A percentile compares a stretch with the other conserved stretches of the same genome.
These are phyloP conservation scores for Apamea crenata DNA, from an alignment of 2,888 invertebrate species.

Conservation along the genomic window DNA sequence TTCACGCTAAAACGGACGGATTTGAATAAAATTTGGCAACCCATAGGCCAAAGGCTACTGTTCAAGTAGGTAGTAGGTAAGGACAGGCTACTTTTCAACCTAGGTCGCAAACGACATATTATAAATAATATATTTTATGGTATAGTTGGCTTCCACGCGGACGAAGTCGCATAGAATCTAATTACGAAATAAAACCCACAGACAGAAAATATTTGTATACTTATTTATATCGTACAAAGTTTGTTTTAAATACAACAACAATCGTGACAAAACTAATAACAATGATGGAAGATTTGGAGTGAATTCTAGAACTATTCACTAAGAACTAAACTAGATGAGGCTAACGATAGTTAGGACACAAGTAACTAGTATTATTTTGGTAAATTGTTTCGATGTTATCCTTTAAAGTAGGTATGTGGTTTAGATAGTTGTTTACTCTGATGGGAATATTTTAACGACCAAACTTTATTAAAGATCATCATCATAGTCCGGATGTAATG, in stretches of 20 bases:
- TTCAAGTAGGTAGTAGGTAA: no score
- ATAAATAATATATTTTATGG: no score
- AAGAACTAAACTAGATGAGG: conserved; percentile 14
- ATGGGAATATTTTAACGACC: neutral
- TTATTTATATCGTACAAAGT: conserved; percentile 50
- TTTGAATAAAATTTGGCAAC: no score
- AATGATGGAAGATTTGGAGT: conserved; percentile 36
- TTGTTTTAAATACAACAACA: conserved; percentile 36
- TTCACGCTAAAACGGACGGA: no score
- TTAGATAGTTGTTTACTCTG: neutral
- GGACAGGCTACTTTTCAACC: neutral
- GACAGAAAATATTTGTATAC: conserved; percentile 35
- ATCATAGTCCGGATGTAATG: neutral
- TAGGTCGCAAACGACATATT: no score
- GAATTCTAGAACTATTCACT: conserved; percentile 32
- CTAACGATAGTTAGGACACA: neutral
- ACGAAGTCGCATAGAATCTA: neutral
- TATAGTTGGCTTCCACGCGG: no score
- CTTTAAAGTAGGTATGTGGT: conserved; percentile 4
- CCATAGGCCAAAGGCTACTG: no score
- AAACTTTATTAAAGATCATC: neutral
- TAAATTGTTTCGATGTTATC: conserved; percentile 4
- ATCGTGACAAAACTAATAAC: conserved; percentile 22
- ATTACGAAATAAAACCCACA: conserved; percentile 17
- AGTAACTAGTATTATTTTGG: neutral